Conservation (phyloP, 2,113 vertebrate genomes). For the Rafetus swinhoei region DNA sequence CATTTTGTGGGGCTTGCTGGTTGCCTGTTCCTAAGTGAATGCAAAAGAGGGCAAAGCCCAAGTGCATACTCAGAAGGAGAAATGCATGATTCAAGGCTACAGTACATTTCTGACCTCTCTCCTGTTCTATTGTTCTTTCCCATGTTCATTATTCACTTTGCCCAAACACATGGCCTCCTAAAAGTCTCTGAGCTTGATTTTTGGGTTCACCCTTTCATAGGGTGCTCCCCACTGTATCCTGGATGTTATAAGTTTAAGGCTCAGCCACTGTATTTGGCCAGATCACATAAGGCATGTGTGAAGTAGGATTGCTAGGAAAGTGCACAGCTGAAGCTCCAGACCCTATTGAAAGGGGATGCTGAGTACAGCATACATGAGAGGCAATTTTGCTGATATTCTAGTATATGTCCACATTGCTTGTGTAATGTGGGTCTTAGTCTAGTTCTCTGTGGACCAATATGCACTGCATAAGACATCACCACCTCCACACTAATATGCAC, state of each 20-base stretch:
- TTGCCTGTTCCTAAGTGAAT: neutral
- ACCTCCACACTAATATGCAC: neutral
- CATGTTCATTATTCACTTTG: neutral
- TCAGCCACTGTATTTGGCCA: neutral
- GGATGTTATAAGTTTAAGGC: neutral
- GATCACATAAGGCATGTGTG: neutral
- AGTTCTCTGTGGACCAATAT: neutral
- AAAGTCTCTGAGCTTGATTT: neutral
- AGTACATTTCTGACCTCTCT: neutral
- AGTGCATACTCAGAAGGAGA: neutral
- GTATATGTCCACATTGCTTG: accelerated
- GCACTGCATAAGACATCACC: neutral
- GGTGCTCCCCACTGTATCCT: neutral
- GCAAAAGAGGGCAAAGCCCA: neutral
- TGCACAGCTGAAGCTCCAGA: neutral
- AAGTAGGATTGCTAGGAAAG: neutral
- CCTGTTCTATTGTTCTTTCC: neutral
- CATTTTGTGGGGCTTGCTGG: neutral
- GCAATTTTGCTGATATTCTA: neutral
- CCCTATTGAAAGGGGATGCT: neutral
- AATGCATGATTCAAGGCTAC: neutral
- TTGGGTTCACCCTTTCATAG: neutral
- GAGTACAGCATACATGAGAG: neutral
- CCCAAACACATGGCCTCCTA: neutral
- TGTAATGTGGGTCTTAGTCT: neutral